Conservation (phyloP, 1,140 invertebrate species). For the Campodea augens region DNA sequence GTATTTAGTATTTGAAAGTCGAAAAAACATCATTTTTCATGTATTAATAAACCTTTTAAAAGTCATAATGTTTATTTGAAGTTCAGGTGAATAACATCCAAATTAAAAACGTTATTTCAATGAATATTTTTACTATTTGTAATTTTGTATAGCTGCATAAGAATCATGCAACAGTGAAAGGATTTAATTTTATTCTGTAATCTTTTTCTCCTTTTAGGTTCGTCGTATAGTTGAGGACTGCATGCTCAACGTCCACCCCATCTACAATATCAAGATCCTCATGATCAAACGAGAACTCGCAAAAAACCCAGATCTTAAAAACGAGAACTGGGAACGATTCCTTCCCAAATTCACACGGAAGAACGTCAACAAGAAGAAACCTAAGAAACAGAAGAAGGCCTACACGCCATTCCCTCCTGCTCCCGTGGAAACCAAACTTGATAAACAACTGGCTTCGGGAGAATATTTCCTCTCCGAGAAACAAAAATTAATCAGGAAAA, state of each 20-base stretch:
- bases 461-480: conserved; percentile 89
- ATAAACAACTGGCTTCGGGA: conserved; percentile 80
- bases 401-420: conserved; percentile 97
- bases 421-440: conserved; percentile 80
- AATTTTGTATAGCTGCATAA: too few species aligned
- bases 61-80: too few species aligned
- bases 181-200: too few species aligned
- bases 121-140: too few species aligned
- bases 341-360: conserved; percentile 90
- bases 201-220: conserved; percentile 33
- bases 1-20: too few species aligned
- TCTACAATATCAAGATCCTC: conserved; percentile 94
- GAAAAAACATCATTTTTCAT: too few species aligned
- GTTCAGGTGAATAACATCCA: too few species aligned
- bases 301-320: conserved; percentile 74
- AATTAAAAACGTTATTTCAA: too few species aligned
- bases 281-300: conserved; percentile 95
- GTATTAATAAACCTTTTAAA: too few species aligned
- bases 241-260: conserved; percentile 99
- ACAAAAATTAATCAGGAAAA: conserved; percentile 48
- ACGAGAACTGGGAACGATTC: conserved; percentile 95
- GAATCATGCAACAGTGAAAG: too few species aligned
- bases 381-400: conserved; percentile 76
- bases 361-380: conserved; percentile 64
- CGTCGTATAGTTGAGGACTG: conserved; percentile 85